Conservation (phyloP, 2,888 invertebrate genomes). For the Pterostichus niger region DNA sequence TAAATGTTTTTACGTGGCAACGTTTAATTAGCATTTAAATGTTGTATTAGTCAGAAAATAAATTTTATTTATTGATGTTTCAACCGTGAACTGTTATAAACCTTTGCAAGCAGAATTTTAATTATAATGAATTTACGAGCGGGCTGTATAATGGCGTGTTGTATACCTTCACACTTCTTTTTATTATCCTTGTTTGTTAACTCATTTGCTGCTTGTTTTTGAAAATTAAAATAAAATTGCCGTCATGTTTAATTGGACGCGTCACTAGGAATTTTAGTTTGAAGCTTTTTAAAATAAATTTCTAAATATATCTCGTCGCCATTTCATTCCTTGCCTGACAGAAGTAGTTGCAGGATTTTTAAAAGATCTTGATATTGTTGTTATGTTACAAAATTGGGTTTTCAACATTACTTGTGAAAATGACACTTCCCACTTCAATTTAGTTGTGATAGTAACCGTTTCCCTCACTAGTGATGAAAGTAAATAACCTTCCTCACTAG, state of each 20-base stretch:
- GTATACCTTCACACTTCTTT: constrained; percentile 43
- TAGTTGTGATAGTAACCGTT: too few species aligned
- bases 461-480: too few species aligned
- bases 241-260: background rate
- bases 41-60: constrained; percentile 52
- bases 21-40: constrained; percentile 64
- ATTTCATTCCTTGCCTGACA: too few species aligned
- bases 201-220: constrained; percentile 51
- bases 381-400: too few species aligned
- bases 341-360: too few species aligned
- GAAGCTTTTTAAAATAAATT: too few species aligned
- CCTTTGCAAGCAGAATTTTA: constrained; percentile 54
- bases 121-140: constrained; percentile 48
- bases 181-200: constrained; percentile 46
- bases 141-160: constrained; percentile 2
- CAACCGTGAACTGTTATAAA: constrained; percentile 61
- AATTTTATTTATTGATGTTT: constrained; percentile 62
- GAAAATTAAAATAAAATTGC: constrained; percentile 4
- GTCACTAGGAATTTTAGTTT: too few species aligned
- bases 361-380: too few species aligned
- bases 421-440: too few species aligned
- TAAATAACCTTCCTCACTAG: too few species aligned
- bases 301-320: too few species aligned
- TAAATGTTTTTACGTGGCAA: constrained; percentile 53
- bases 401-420: too few species aligned